Evolutionary conservation across 2,797 vertebrate species (phyloP), one percentile per base, ranked within the genome.

Genomic region (Phrynocephalus vlangalii): DNA sequence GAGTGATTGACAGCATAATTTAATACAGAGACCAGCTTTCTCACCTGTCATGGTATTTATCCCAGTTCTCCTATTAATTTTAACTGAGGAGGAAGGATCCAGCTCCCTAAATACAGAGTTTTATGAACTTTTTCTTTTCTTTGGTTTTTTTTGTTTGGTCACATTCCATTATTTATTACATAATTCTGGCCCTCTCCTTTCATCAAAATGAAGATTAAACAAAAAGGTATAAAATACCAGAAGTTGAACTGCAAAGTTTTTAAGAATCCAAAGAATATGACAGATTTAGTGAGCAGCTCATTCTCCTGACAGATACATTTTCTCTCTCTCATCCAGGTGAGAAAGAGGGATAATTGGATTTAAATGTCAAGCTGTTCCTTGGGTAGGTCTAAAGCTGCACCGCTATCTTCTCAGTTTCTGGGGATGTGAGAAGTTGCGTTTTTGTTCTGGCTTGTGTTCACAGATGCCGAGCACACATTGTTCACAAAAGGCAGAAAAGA

Each of bases 291-390:
- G 89, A 87, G 95, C 60, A 92, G 91, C 90, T 89, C 93, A 94
- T 94, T 92, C 90, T 77, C 89, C 83, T 83, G 91, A 89, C 83
- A 91, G 94, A 81, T 93, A 94, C 91, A 94, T 83, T 94, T 95
- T 95, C n/a, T 93, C 33, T 44, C 5, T 44, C 95, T 96, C 95
- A 95, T 96, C 94, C 95, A 91, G 93, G 93, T 94, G 90, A 93
- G 95, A 95, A 94, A 82, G 96, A 95, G 94, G 50, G 95, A 96
- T 97, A 97, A 97, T 97, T 97, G 95, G 96, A 97, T 97, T 97
- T 97, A 97, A 97, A 97, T 97, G 97, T 97, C 97, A 97, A 95
- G 96, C 96, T 96, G 94, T 95, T 96, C 94, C 86, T 92, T 92
- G 84, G 91, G 93, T 93, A 90, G 89, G 90, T 91, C 93, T 90